Evolutionary conservation across 2,113 vertebrate genomes (phyloP), one percentile per base, ranked within the genome.

Genomic region (human (Homo sapiens)): DNA sequence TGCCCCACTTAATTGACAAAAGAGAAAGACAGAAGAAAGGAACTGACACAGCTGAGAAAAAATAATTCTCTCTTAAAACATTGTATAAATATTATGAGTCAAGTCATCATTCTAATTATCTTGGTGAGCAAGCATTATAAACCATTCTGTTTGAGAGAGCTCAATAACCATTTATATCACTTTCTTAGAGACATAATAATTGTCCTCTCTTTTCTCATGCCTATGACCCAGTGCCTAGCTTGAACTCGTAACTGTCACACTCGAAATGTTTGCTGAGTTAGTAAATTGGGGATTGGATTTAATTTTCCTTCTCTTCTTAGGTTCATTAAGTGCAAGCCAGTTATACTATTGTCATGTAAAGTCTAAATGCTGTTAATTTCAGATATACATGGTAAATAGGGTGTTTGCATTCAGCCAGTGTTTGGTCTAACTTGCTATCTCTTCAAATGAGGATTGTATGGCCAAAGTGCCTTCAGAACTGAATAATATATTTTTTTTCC

Each of bases 361-460:
- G 6, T 59, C 79, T 96, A 70, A 91, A 88, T 92, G 94, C 80
- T 90, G 68, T 94, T 98, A 92, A 97, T 97, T 97, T 97, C 96
- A 92, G 87, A 97, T 92, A 92, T 85, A 48, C 87, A 84, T 84
- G 50, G 70, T 96, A 97, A 96, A 78, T 89, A 97, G 90, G 93
- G 3, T 20, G 85, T 98, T 96, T 97, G 88, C 97, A 98, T 98
- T 93, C 97, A 92, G 79, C n/a, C n/a, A 17, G 45, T 88, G 89
- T 97, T 84, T 86, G 14, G 4, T 84, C n/a, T 95, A 90, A 97
- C 57, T 96, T 93, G 52, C 92, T 93, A 3, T 96, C 64, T 97
- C 80, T 94, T 96, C 68, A 94, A 90, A 84, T 76, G 75, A 97
- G 75, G 57, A 57, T 91, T 78, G 20, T 78, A 45, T 88, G 90